Conservation (phyloP, 2,113 vertebrate genomes). For the Callopanchax toddi region DNA sequence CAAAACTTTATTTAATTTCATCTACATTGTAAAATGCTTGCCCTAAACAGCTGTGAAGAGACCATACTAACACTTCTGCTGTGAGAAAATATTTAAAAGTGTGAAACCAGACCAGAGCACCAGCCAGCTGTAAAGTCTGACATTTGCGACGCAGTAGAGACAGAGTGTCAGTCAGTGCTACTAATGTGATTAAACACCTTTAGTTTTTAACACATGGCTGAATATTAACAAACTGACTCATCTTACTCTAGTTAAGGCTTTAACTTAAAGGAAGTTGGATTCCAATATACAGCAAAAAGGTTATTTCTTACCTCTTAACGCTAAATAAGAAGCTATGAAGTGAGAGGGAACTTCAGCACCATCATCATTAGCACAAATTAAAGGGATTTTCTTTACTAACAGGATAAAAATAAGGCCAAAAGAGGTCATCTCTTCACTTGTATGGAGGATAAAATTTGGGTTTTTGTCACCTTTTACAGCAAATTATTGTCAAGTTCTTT, state of each 20-base stretch:
- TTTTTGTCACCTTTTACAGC: too few species aligned
- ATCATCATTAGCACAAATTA: too few species aligned
- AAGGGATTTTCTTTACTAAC: too few species aligned
- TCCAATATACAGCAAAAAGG: too few species aligned
- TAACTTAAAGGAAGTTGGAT: neutral
- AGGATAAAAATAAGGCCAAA: too few species aligned
- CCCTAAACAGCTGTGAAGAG: neutral
- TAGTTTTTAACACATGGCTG: neutral
- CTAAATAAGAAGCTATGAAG: too few species aligned
- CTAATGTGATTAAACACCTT: neutral
- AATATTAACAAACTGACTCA: neutral
- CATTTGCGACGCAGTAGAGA: neutral
- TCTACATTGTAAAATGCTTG: neutral
- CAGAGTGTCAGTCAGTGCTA: neutral
- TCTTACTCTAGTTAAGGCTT: neutral
- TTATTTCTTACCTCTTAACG: too few species aligned
- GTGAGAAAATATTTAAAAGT: neutral
- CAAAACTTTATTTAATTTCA: neutral
- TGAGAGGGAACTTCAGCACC: too few species aligned
- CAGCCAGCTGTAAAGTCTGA: neutral
- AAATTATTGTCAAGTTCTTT: too few species aligned
- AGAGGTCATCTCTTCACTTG: too few species aligned
- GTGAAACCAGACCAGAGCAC: neutral
- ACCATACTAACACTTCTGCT: neutral
- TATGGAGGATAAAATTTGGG: neutral